Evolutionary conservation across 1,140 invertebrate genomes (phyloP), one percentile per base, ranked within the genome.

Genomic region (Ladona fulva): DNA sequence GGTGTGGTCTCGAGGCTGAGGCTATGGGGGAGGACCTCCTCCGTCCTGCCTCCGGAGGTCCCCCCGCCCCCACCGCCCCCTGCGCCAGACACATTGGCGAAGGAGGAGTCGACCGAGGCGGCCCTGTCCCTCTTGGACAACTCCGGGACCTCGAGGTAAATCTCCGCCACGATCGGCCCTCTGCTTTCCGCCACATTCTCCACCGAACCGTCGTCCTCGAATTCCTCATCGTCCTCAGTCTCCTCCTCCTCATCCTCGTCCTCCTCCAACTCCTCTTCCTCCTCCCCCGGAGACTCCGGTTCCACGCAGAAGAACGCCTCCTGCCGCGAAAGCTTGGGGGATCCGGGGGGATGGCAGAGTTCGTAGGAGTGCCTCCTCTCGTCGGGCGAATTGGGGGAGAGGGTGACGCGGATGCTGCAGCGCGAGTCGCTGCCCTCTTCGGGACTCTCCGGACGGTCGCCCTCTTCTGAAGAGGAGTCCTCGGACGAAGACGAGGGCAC

Each of bases 21-120:
- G 52, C 52, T 66, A 22, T 66, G 52, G 52, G 52, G 52, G 24
- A 75, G 37, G 14, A 66, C 52, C 52, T 75, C 74, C 24, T 75
- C 29, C 74, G 74, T 25, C 24, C 24, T 14, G 8, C 74, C 74
- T 12, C 77, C 76, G 74, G 87, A 87, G 22, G 85, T 86, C n/a
- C 87, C 87, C 90, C 86, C 76, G 90, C 79, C 80, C 92, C 89
- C 79, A 92, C 91, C 11, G 90, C 89, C 82, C 1, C 88, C 88
- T 42, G 87, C 87, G 1, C 89, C 88, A 3, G 89, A 89, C 25
- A 92, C 89, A 84, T 93, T 93, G 37, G 90, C 89, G 81, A 92
- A 91, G 81, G 93, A 93, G 1, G 93, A 94, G 83, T 95, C 94
- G 1, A 95, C 92, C 0, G 93, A 94, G 1, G 93, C 94, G 3